phyloP scores from a whole-genome alignment of 2,797 vertebrate species.

The Dermochelys coriacea region DNA sequence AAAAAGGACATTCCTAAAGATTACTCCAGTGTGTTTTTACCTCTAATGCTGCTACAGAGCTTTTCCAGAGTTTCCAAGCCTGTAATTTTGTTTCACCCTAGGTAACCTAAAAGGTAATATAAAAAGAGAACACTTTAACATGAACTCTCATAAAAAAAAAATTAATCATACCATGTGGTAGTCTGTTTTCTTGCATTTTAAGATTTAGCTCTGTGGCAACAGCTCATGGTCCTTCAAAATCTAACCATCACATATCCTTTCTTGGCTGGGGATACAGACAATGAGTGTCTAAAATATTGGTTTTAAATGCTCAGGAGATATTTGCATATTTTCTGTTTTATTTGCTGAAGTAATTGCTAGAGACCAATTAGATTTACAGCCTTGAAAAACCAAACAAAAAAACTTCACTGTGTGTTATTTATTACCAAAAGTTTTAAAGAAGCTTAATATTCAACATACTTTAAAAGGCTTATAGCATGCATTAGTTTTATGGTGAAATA shows the following conservation, averaged over 20 bases:
- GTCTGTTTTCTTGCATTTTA: slow-evolving; percentile 71
- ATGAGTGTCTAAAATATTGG: slow-evolving; percentile 24
- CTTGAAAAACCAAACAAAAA: background rate
- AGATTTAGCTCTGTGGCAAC: slow-evolving; percentile 57
- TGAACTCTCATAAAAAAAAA: slow-evolving; percentile 76
- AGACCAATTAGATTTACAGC: background rate
- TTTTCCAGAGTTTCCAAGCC: slow-evolving; percentile 82
- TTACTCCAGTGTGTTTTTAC: slow-evolving; percentile 77
- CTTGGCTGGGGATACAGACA: slow-evolving; percentile 43
- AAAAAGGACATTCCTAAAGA: slow-evolving; percentile 46
- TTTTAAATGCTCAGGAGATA: background rate
- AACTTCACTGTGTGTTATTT: background rate
- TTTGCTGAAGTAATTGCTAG: slow-evolving; percentile 43
- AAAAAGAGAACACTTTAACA: slow-evolving; percentile 78
- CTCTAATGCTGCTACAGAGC: slow-evolving; percentile 80
- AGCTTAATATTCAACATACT: background rate
- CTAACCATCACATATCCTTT: slow-evolving; percentile 43
- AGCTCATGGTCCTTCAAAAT: slow-evolving; percentile 62
- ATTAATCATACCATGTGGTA: slow-evolving; percentile 63
- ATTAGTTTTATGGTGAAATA: background rate
- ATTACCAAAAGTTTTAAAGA: background rate
- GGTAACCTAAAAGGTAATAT: slow-evolving; percentile 82
- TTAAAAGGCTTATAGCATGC: background rate
- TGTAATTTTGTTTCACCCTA: slow-evolving; percentile 82
- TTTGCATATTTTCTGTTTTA: slow-evolving; percentile 49